Percentiles rank a stretch among this genome's conserved stretches.
These are phyloP conservation scores for Erythrocercus mccallii DNA, from an alignment of 2,113 vertebrate species.

Conservation along the genomic window DNA sequence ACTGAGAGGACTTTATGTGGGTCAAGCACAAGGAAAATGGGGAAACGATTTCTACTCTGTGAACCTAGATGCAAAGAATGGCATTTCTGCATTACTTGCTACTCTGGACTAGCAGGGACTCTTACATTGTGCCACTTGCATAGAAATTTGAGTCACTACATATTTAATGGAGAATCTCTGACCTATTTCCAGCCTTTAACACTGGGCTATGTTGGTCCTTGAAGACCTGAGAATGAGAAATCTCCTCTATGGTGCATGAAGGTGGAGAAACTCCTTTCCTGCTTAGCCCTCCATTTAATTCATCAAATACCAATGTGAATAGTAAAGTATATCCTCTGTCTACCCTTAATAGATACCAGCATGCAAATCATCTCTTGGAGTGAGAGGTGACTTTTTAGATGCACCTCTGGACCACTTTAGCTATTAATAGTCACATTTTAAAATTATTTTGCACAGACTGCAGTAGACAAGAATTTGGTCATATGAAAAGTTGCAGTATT, in stretches of 20 bases:
- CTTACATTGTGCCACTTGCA: background rate
- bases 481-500: slow-evolving; percentile 26
- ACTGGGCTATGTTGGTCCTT: background rate
- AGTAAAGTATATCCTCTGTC: background rate
- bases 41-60: background rate
- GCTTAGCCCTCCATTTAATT: background rate
- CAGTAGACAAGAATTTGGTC: background rate
- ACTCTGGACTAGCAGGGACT: background rate
- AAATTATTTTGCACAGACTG: background rate
- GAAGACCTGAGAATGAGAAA: background rate
- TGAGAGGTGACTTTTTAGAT: background rate
- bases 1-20: slow-evolving; percentile 41
- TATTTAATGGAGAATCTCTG: background rate
- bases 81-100: background rate
- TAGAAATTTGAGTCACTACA: slow-evolving; percentile 11
- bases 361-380: background rate
- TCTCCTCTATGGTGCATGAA: background rate
- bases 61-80: background rate
- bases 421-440: background rate
- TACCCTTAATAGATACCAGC: background rate
- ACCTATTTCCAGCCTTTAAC: slow-evolving; percentile 18
- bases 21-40: slow-evolving; percentile 9
- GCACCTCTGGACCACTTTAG: background rate
- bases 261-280: background rate
- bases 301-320: background rate